A percentile compares a stretch with the other conserved stretches of the same genome.
Evolutionary conservation across 2,888 invertebrate species (phyloP).

Genomic region (Diaperis boleti): DNA sequence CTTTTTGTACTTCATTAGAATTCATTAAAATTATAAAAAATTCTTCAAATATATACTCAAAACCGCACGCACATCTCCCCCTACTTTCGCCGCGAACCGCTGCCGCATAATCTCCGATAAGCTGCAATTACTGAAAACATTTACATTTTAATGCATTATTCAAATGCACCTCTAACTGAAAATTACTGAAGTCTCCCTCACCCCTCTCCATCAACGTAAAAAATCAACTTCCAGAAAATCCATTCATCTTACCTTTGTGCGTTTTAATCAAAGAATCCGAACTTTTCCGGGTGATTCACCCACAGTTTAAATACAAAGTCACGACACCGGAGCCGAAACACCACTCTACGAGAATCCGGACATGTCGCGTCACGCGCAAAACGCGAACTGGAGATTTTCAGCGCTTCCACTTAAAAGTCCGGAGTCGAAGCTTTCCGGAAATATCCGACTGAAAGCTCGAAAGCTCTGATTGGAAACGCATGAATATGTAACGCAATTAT

Average conservation of each 20-base stretch:
- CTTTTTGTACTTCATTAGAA: too few species aligned
- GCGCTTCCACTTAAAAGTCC: slow-evolving; percentile 52
- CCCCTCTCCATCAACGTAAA: too few species aligned
- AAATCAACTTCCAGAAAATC: neutral
- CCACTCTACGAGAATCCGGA: slow-evolving; percentile 29
- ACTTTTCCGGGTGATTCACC: slow-evolving; percentile 13
- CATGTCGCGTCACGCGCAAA: slow-evolving; percentile 46
- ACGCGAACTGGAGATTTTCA: slow-evolving; percentile 51
- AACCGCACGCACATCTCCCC: slow-evolving; percentile 4
- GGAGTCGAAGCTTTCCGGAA: slow-evolving; percentile 39
- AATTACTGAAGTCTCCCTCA: neutral
- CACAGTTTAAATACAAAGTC: slow-evolving; percentile 30
- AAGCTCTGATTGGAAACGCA: slow-evolving; percentile 55
- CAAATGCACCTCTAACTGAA: slow-evolving; percentile 5
- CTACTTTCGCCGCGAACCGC: neutral
- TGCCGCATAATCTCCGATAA: slow-evolving; percentile 19
- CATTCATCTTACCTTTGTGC: slow-evolving; percentile 18
- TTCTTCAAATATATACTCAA: too few species aligned
- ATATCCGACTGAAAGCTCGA: slow-evolving; percentile 41
- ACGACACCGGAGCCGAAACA: slow-evolving; percentile 33
- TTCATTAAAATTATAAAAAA: too few species aligned
- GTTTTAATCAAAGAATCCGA: slow-evolving; percentile 8
- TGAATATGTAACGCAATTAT: slow-evolving; percentile 57
- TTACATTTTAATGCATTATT: slow-evolving; percentile 29
- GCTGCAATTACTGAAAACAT: slow-evolving; percentile 26